phyloP scores from a whole-genome alignment of 2,888 invertebrate species.

The Chalcosyrphus nemorum region DNA sequence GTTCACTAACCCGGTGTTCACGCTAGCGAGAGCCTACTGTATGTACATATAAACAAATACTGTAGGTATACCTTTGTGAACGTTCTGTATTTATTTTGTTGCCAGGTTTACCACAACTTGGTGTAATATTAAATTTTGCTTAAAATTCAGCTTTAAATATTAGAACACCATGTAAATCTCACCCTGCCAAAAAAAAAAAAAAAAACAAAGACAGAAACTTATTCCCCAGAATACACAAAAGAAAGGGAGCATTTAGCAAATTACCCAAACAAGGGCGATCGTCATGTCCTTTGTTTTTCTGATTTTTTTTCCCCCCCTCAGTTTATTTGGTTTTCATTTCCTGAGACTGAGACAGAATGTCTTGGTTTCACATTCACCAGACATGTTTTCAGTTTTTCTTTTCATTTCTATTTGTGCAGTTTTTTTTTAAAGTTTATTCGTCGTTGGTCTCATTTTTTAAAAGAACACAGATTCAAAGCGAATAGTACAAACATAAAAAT shows the following conservation, averaged over 20 bases:
- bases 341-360: conserved; percentile 39
- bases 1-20: too few relatives aligned
- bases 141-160: neutral
- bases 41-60: too few relatives aligned
- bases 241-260: conserved; percentile 46
- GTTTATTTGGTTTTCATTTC: conserved; percentile 60
- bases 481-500: neutral
- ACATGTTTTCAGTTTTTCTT: conserved; percentile 9
- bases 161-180: conserved; percentile 1
- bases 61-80: neutral
- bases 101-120: neutral
- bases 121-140: neutral
- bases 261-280: conserved; percentile 39
- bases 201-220: neutral
- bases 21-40: too few relatives aligned
- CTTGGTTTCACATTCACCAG: conserved; percentile 22
- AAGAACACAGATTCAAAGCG: conserved; percentile 39
- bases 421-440: neutral
- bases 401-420: conserved; percentile 2
- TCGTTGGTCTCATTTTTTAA: conserved; percentile 4
- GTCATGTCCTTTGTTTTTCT: conserved; percentile 33
- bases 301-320: neutral
- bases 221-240: conserved; percentile 16
- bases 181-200: neutral
- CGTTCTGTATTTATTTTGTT: neutral